Evolutionary conservation across 2,113 vertebrate genomes (phyloP).

Genomic region (Dipodomys spectabilis): DNA sequence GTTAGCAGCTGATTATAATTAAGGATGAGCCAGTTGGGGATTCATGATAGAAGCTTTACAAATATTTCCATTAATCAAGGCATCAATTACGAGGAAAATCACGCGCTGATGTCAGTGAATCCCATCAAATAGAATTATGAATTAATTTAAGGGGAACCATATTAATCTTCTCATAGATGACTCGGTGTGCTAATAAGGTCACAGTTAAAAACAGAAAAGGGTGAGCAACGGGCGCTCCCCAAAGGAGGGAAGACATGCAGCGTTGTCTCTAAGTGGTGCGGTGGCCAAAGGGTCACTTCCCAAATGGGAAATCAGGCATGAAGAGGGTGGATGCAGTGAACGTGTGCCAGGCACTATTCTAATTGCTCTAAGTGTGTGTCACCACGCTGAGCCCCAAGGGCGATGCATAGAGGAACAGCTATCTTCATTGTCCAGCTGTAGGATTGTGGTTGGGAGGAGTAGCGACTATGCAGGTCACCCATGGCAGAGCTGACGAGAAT

Average conservation of each 20-base stretch:
- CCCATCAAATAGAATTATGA: neutral
- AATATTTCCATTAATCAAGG: constrained; percentile 65
- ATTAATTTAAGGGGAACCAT: neutral
- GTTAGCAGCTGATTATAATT: constrained; percentile 61
- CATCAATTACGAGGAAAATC: constrained; percentile 52
- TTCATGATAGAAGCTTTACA: constrained; percentile 51
- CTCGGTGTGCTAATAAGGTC: neutral
- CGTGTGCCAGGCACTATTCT: fast-evolving
- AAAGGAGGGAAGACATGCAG: neutral
- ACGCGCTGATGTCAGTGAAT: neutral
- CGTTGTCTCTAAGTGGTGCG: neutral
- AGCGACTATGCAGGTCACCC: neutral
- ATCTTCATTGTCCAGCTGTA: neutral
- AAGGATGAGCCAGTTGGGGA: constrained; percentile 57
- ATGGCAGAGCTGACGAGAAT: neutral
- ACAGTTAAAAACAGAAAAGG: neutral
- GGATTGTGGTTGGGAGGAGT: neutral
- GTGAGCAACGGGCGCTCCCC: too few relatives aligned
- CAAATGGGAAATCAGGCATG: neutral
- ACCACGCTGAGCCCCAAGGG: neutral
- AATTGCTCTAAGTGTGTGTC: fast-evolving
- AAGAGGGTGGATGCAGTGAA: neutral
- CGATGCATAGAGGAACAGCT: neutral
- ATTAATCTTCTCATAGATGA: neutral
- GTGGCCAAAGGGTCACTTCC: neutral